Conservation (phyloP, 2,797 vertebrate genomes). For the Myiotriccus ornatus region DNA sequence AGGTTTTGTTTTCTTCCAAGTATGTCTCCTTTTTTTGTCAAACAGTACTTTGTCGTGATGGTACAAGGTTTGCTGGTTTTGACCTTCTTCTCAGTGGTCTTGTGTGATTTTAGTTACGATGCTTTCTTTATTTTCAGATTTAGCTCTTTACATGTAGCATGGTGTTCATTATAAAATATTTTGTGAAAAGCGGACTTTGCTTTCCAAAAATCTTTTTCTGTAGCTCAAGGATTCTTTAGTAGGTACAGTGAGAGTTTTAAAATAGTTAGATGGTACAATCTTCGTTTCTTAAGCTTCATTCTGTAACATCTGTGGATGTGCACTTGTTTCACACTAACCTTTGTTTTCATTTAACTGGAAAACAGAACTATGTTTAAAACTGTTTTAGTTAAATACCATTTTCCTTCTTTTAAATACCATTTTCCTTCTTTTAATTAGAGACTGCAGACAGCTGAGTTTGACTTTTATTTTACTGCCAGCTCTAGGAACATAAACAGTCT, state of each 20-base stretch:
- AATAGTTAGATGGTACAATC: not conserved
- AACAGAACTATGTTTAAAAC: not conserved
- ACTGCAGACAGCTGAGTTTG: not conserved
- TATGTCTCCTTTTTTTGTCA: accelerated
- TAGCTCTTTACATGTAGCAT: not conserved
- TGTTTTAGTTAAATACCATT: not conserved
- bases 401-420: not conserved
- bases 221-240: not conserved
- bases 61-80: not conserved
- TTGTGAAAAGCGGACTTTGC: not conserved
- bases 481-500: not conserved
- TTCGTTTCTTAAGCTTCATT: not conserved
- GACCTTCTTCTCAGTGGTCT: not conserved
- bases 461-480: not conserved
- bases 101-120: not conserved
- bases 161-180: not conserved
- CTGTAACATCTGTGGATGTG: not conserved
- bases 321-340: not conserved
- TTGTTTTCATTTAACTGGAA: not conserved
- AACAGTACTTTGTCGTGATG: not conserved
- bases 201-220: not conserved
- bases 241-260: not conserved
- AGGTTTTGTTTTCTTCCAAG: not conserved
- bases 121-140: not conserved
- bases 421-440: not conserved